Evolutionary conservation across 2,113 vertebrate species (phyloP).

Genomic region (Atherinomorus stipes): DNA sequence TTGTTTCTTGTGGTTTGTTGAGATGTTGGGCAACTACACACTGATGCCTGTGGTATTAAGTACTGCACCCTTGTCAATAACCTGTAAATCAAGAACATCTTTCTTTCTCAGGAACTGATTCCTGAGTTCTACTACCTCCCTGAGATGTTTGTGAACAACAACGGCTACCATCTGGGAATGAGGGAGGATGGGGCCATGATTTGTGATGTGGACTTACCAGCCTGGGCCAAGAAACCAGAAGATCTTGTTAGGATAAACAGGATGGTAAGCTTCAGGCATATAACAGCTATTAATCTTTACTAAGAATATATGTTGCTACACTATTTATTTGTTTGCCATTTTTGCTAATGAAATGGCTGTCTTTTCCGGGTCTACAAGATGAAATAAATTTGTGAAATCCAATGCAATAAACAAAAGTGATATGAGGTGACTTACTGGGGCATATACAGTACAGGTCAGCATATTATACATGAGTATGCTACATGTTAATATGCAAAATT

Average conservation of each 20-base stretch:
- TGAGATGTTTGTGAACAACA: constrained; percentile 99
- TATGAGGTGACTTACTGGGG: too few species aligned
- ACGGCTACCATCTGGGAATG: constrained; percentile 91
- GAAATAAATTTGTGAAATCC: too few species aligned
- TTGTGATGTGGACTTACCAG: constrained; percentile 92
- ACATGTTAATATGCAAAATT: too few species aligned
- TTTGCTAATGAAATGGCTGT: too few species aligned
- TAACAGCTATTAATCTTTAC: background rate
- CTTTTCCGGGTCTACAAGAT: too few species aligned
- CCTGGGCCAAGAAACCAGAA: constrained; percentile 97
- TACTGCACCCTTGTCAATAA: constrained; percentile 10
- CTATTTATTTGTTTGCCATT: too few species aligned
- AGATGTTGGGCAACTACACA: constrained; percentile 18
- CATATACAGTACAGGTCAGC: too few species aligned
- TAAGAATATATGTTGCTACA: too few species aligned
- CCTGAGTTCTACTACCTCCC: constrained; percentile 99
- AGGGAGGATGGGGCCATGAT: constrained; percentile 90
- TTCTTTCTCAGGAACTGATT: constrained; percentile 88
- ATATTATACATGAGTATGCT: too few species aligned
- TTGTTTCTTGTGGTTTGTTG: constrained; percentile 25
- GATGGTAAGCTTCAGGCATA: constrained; percentile 87
- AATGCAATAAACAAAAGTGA: too few species aligned
- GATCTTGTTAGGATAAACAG: constrained; percentile 97
- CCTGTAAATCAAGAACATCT: constrained; percentile 17
- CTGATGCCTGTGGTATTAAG: constrained; percentile 10